Evolutionary conservation across 2,888 invertebrate genomes (phyloP), one percentile per base, ranked within the genome.

Genomic region (Cephus runcator): DNA sequence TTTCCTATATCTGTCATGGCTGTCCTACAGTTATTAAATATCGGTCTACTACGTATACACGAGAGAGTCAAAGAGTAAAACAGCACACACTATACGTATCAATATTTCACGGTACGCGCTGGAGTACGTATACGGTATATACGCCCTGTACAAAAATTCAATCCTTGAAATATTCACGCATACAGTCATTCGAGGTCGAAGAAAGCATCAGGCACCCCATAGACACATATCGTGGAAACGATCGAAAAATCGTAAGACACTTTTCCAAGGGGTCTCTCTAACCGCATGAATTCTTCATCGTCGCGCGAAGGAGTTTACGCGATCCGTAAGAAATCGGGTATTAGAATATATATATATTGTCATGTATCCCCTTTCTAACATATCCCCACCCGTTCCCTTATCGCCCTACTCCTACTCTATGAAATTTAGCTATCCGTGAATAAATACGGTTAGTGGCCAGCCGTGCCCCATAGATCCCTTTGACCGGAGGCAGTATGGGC

Each of bases 371-470:
- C 56, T 23, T 56, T 56, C 23, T 56, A 56, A 56, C 56, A 9
- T 56, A 56, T 9, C 56, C 56, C 56, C 56, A 12, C 36, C 0
- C 23, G 6, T 23, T 23, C 56, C 23, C 40, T 40, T 15, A 15
- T 23, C 56, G 0, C 23, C 23, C 23, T 6, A 9, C 56, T 56
- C 56, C 9, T 23, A 15, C 15, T 15, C 56, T 23, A 56, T 23
- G 87, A 88, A 87, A 89, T 90, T 89, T 87, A 86, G 87, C 84
- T 87, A 87, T 83, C 86, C 86, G 90, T 90, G 90, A 90, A 91
- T 91, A 91, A 91, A 91, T 91, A 90, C 87, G 89, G 89, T 90
- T 90, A 91, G 90, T 87, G 87, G 87, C 86, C 86, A 87, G 87
- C 86, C 86, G 83, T 87, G 87, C 87, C 87, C 86, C 84, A 79